These are phyloP conservation scores for Pheosia tremula DNA, from an alignment of 2,888 invertebrate species.

Conservation along the genomic window DNA sequence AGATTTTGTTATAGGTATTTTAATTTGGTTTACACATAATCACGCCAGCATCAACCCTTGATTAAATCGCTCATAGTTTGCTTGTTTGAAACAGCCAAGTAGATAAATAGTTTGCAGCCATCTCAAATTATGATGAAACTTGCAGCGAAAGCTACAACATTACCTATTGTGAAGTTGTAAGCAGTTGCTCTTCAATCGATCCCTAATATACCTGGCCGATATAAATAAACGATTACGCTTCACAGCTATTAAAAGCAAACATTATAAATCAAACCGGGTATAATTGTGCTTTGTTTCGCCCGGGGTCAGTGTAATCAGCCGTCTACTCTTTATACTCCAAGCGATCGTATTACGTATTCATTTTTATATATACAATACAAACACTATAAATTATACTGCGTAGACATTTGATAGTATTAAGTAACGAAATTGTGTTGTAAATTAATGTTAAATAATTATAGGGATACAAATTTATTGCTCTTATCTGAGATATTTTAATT, in stretches of 20 bases:
- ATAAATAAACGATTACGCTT: constrained; percentile 66
- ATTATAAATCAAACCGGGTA: constrained; percentile 73
- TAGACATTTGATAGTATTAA: constrained; percentile 39
- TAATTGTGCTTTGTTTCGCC: constrained; percentile 78
- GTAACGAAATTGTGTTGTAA: constrained; percentile 35
- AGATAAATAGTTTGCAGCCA: no score
- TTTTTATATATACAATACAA: constrained; percentile 32
- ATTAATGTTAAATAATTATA: constrained; percentile 41
- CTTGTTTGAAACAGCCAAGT: no score
- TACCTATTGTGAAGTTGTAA: background rate
- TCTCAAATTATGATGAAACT: no score
- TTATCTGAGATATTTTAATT: constrained; percentile 38
- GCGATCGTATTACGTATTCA: constrained; percentile 48
- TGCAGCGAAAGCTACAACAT: no score
- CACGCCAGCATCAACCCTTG: no score
- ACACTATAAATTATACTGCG: constrained; percentile 34
- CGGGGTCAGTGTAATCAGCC: constrained; percentile 75
- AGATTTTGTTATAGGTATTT: no score
- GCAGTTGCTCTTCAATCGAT: constrained; percentile 30
- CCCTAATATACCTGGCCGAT: constrained; percentile 48
- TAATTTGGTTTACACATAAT: no score
- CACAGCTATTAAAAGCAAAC: constrained; percentile 70
- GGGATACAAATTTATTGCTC: constrained; percentile 33
- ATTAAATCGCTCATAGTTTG: no score
- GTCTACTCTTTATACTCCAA: constrained; percentile 56